phyloP scores from a whole-genome alignment of 2,113 vertebrate genomes.

The Apodemus speciosus region DNA sequence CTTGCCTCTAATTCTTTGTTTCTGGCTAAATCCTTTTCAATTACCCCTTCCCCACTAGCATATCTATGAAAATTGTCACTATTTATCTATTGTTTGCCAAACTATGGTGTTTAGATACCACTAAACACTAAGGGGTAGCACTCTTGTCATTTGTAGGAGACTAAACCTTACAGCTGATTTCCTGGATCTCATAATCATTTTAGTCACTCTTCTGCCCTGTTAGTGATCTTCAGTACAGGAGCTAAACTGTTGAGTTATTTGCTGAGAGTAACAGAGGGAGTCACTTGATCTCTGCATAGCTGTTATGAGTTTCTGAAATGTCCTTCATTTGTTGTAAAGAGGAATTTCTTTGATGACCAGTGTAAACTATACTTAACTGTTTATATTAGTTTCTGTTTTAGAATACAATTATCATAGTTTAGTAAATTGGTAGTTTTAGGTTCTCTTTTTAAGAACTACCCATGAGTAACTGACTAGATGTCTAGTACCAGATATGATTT shows the following conservation, averaged over 20 bases:
- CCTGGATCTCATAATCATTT: background rate
- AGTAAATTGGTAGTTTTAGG: background rate
- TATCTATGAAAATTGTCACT: background rate
- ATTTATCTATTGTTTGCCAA: too few relatives aligned
- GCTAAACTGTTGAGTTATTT: background rate
- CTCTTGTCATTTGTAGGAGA: background rate
- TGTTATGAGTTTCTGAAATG: background rate
- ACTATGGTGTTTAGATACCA: background rate
- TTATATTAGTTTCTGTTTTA: too few relatives aligned
- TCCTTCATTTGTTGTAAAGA: background rate
- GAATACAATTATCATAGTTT: background rate
- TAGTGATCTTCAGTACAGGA: background rate
- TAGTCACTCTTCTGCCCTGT: background rate
- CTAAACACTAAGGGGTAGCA: background rate
- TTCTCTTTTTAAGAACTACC: background rate
- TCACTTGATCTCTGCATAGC: too few relatives aligned
- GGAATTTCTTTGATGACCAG: background rate
- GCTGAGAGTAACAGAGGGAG: background rate
- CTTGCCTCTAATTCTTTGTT: background rate
- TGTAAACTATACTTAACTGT: background rate
- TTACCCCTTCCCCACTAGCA: background rate
- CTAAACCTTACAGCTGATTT: background rate
- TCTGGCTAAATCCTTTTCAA: background rate
- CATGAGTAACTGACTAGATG: background rate
- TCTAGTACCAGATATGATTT: background rate